Conservation (phyloP, 2,797 vertebrate species). For the Danio choprae region DNA sequence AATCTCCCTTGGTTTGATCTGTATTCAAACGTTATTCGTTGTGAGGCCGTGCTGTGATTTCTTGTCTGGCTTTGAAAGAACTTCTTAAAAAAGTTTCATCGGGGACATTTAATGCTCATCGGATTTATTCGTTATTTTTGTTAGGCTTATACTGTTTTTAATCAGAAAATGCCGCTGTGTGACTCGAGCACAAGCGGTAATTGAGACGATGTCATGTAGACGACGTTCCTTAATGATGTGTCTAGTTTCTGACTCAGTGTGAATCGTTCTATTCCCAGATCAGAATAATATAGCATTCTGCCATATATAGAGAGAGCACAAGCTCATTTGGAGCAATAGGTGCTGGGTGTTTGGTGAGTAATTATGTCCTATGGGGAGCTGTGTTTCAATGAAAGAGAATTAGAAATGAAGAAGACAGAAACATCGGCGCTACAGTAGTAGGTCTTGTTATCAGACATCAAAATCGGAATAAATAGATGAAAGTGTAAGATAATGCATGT, state of each 20-base stretch:
- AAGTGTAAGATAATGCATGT: background rate
- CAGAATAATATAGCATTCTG: conserved; percentile 44
- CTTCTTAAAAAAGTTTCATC: conserved; percentile 31
- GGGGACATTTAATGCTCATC: conserved; percentile 5
- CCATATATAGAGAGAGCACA: conserved; percentile 38
- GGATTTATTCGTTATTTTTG: background rate
- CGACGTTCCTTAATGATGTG: conserved; percentile 53
- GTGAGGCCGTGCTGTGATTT: conserved; percentile 31
- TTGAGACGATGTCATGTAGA: conserved; percentile 43
- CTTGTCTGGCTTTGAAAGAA: conserved; percentile 12
- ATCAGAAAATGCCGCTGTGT: conserved; percentile 39
- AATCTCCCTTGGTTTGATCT: conserved; percentile 54
- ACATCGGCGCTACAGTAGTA: conserved; percentile 45
- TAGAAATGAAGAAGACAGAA: conserved; percentile 60
- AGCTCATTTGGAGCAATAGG: conserved; percentile 62
- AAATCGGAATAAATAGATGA: background rate
- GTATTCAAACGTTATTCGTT: conserved; percentile 39
- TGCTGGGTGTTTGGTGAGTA: conserved; percentile 67
- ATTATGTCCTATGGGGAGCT: conserved; percentile 70
- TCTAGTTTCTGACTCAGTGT: conserved; percentile 32
- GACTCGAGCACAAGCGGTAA: conserved; percentile 5
- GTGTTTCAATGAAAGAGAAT: conserved; percentile 70
- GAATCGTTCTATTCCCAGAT: conserved; percentile 25
- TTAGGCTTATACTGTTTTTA: conserved; percentile 31
- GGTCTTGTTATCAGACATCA: conserved; percentile 40